Evolutionary conservation across 1,140 invertebrate species (phyloP).

Genomic region (Anthonomus grandis): DNA sequence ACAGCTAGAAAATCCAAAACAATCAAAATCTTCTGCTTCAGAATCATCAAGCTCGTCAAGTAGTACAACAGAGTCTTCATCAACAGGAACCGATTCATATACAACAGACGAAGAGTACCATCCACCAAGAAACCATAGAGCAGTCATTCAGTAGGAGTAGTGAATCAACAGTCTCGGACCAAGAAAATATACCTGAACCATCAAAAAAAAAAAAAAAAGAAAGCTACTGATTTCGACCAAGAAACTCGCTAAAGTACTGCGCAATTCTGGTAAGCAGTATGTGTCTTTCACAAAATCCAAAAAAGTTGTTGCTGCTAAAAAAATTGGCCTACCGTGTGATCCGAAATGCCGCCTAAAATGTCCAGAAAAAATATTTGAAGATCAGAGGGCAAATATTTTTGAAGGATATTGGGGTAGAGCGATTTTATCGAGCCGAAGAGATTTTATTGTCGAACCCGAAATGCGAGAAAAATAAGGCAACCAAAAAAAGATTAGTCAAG

Average conservation of each 20-base stretch:
- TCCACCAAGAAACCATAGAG: too few species aligned
- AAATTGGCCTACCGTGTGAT: neutral
- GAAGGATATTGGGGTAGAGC: too few species aligned
- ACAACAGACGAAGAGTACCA: neutral
- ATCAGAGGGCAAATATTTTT: constrained; percentile 12
- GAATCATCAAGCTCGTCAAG: neutral
- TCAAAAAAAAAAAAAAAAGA: neutral
- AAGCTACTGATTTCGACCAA: constrained; percentile 5
- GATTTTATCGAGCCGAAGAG: constrained; percentile 16
- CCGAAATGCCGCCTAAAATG: constrained; percentile 9
- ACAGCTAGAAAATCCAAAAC: neutral
- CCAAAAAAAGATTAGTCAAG: constrained; percentile 27
- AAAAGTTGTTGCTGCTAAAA: too few species aligned
- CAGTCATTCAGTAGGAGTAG: neutral
- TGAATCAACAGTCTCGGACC: neutral
- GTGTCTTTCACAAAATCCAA: constrained; percentile 1
- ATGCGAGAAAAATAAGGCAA: too few species aligned
- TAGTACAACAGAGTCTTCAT: neutral
- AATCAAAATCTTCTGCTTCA: neutral
- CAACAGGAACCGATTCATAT: neutral
- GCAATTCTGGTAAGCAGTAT: constrained; percentile 10
- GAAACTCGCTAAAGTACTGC: neutral
- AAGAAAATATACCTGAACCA: neutral
- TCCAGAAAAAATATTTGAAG: constrained; percentile 4
- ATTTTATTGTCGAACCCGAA: too few species aligned